These are phyloP conservation scores for Illadopsis cleaveri DNA, from an alignment of 2,113 vertebrate species.

Conservation along the genomic window DNA sequence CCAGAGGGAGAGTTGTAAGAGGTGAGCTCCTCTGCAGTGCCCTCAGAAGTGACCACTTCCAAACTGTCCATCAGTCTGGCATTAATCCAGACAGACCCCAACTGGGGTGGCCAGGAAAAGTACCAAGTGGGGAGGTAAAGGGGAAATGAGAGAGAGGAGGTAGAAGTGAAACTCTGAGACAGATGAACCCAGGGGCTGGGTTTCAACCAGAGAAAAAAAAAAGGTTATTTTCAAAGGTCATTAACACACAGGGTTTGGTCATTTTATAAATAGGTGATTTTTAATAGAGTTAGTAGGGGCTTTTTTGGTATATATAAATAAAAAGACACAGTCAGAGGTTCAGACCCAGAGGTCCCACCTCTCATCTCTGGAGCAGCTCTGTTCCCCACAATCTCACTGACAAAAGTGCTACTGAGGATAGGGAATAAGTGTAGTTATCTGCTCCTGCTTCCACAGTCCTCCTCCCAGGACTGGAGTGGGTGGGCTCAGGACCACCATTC, in stretches of 20 bases:
- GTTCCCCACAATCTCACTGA: rapidly evolving
- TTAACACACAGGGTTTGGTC: not conserved
- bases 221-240: not conserved
- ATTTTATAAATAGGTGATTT: not conserved
- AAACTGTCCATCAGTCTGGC: not conserved
- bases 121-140: slow-evolving; percentile 22
- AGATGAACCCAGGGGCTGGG: not conserved
- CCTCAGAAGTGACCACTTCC: not conserved
- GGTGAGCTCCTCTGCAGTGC: slow-evolving; percentile 20
- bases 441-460: not conserved
- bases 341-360: not conserved
- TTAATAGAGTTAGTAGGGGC: rapidly evolving
- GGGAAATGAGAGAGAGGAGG: slow-evolving; percentile 57
- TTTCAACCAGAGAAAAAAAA: not conserved
- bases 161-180: slow-evolving; percentile 68
- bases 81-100: slow-evolving; percentile 30
- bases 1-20: not conserved
- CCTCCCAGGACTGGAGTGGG: not conserved
- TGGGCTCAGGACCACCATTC: not conserved
- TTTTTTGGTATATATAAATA: not conserved
- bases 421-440: not conserved
- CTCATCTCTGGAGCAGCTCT: not conserved
- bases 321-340: not conserved
- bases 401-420: not conserved
- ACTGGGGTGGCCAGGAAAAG: slow-evolving; percentile 1